phyloP scores from a whole-genome alignment of 2,888 invertebrate species.

The Coenonympha arcania region DNA sequence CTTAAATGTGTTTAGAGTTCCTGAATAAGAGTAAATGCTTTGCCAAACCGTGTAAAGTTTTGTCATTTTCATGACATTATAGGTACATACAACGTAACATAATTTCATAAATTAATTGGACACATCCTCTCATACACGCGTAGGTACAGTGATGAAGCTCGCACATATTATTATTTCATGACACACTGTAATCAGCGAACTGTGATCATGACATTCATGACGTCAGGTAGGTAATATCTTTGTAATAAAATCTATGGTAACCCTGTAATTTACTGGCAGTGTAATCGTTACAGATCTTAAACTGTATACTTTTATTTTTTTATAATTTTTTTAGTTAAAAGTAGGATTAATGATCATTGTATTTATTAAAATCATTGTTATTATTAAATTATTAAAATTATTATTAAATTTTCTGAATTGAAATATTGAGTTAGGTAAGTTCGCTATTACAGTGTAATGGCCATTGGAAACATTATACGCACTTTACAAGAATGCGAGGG shows the following conservation, averaged over 20 bases:
- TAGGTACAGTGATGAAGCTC: conserved; percentile 61
- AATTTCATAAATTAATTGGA: conserved; percentile 56
- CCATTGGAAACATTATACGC: conserved; percentile 31
- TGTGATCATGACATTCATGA: conserved; percentile 6
- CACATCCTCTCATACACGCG: conserved; percentile 50
- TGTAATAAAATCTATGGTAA: conserved; percentile 12
- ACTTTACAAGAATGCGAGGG: conserved; percentile 50
- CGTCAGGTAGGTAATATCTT: neutral
- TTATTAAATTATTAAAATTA: no score
- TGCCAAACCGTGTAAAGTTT: conserved; percentile 37
- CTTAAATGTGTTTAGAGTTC: neutral
- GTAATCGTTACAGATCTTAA: neutral
- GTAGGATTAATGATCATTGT: no score
- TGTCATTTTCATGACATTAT: conserved; percentile 49
- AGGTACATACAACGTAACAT: conserved; percentile 28
- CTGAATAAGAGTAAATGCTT: conserved; percentile 50
- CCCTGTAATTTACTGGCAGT: conserved; percentile 21
- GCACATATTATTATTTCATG: conserved; percentile 43
- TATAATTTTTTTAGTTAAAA: neutral
- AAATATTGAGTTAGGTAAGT: conserved; percentile 25
- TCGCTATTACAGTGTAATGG: conserved; percentile 26
- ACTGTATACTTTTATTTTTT: neutral
- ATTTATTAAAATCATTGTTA: no score
- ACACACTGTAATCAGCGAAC: conserved; percentile 41
- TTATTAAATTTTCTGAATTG: no score